Conservation (phyloP, 2,797 vertebrate species). For the Cyclopterus lumpus region DNA sequence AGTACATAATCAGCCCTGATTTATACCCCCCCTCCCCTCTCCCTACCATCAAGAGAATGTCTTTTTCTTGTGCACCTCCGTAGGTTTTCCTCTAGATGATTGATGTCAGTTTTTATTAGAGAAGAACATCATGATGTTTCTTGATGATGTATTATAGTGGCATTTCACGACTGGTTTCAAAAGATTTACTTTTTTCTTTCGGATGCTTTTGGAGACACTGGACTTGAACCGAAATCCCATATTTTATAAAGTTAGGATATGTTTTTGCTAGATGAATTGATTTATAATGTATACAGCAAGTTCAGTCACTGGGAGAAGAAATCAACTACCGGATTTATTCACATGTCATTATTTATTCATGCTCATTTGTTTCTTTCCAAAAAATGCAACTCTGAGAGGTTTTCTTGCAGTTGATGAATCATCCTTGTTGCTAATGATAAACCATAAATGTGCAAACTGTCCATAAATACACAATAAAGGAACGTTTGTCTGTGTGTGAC, state of each 20-base stretch:
- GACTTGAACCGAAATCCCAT: conserved; percentile 70
- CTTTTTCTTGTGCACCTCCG: conserved; percentile 56
- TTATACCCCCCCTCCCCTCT: conserved; percentile 35
- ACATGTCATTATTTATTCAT: conserved; percentile 78
- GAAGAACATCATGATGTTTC: conserved; percentile 67
- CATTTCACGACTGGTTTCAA: conserved; percentile 68
- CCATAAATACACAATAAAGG: conserved; percentile 82
- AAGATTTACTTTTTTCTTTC: conserved; percentile 31
- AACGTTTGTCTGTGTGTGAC: conserved; percentile 80
- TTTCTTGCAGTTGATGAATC: conserved; percentile 68
- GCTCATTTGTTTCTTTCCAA: conserved; percentile 58
- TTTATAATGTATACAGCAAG: conserved; percentile 74
- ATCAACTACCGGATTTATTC: conserved; percentile 52
- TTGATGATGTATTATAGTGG: conserved; percentile 66
- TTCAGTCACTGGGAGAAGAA: conserved; percentile 74
- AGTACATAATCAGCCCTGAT: conserved; percentile 46
- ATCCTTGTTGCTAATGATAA: conserved; percentile 78
- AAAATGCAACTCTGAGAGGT: conserved; percentile 68
- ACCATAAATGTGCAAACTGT: conserved; percentile 82
- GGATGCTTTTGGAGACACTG: conserved; percentile 72
- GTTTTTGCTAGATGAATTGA: conserved; percentile 78
- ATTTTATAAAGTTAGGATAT: conserved; percentile 76
- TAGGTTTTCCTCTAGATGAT: conserved; percentile 70
- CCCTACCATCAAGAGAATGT: conserved; percentile 66
- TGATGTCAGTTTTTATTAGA: conserved; percentile 76